Evolutionary conservation across 2,888 invertebrate species (phyloP).

Genomic region (Ormyrus labotus): DNA sequence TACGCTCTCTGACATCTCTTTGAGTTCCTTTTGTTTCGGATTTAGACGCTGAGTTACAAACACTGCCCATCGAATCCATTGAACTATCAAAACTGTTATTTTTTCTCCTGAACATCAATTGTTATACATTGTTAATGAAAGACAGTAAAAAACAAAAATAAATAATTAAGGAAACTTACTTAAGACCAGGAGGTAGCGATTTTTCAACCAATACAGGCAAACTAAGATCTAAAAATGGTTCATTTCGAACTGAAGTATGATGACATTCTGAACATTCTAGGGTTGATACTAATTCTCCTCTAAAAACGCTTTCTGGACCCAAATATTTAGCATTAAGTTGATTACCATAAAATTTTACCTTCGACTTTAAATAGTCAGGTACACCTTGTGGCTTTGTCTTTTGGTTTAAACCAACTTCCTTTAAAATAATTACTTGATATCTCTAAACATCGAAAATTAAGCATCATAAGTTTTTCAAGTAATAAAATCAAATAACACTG

Average conservation of each 20-base stretch:
- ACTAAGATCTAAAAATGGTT: conserved; percentile 96
- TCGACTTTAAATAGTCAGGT: conserved; percentile 85
- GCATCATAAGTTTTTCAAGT: conserved; percentile 2
- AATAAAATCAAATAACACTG: conserved; percentile 8
- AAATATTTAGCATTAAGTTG: conserved; percentile 87
- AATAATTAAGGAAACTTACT: conserved; percentile 60
- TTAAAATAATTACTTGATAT: conserved; percentile 88
- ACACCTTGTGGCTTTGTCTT: conserved; percentile 83
- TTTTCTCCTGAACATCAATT: conserved; percentile 60
- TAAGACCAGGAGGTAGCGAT: conserved; percentile 83
- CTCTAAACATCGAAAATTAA: conserved; percentile 76
- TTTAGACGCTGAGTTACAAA: conserved; percentile 77
- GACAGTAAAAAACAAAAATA: conserved; percentile 1
- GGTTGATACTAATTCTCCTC: conserved; percentile 93
- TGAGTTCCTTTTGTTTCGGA: conserved; percentile 78
- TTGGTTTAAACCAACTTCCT: conserved; percentile 84
- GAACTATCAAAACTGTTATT: conserved; percentile 63
- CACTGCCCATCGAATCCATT: conserved; percentile 64
- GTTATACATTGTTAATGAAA: conserved; percentile 25
- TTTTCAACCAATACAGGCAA: conserved; percentile 89
- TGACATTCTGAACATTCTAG: conserved; percentile 93
- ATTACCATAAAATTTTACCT: conserved; percentile 89
- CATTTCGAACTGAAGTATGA: conserved; percentile 90
- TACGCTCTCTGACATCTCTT: conserved; percentile 78
- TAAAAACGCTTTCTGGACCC: conserved; percentile 93